A percentile compares a stretch with the other conserved stretches of the same genome.
Conservation (phyloP, 2,888 invertebrate genomes). For the Tinea trinotella region DNA sequence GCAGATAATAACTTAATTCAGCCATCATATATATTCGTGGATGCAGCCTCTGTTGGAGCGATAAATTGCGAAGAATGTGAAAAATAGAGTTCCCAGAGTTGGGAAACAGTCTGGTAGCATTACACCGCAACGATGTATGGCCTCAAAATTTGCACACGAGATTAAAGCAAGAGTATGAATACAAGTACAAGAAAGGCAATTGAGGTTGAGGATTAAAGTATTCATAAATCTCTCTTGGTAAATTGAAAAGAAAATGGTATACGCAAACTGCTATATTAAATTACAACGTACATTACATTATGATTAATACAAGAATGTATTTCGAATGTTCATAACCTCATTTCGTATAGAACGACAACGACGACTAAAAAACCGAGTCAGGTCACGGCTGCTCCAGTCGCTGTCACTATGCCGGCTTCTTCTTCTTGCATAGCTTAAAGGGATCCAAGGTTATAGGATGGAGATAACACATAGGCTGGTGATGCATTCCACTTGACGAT, state of each 20-base stretch:
- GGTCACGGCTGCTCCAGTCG: too few species aligned
- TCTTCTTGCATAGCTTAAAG: too few species aligned
- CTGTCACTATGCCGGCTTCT: too few species aligned
- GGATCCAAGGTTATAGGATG: too few species aligned
- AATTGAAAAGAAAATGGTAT: background rate
- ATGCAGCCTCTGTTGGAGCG: conserved; percentile 35
- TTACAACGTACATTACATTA: too few species aligned
- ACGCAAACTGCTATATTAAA: background rate
- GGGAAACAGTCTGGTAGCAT: conserved; percentile 16
- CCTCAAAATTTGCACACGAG: conserved; percentile 17
- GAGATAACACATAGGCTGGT: too few species aligned
- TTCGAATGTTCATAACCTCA: too few species aligned
- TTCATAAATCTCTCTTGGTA: background rate
- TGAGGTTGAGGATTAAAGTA: conserved; percentile 4
- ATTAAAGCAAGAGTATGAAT: background rate
- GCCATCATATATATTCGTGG: conserved; percentile 29
- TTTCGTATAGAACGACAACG: too few species aligned
- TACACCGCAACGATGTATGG: conserved; percentile 13
- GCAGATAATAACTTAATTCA: conserved; percentile 18
- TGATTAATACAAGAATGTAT: too few species aligned
- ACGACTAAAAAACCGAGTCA: too few species aligned
- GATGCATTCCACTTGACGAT: too few species aligned
- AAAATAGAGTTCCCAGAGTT: conserved; percentile 39
- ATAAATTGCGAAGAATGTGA: conserved; percentile 50
- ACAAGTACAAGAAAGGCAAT: conserved; percentile 8